phyloP scores from a whole-genome alignment of 1,140 invertebrate genomes.

The Cydia strobilella region DNA sequence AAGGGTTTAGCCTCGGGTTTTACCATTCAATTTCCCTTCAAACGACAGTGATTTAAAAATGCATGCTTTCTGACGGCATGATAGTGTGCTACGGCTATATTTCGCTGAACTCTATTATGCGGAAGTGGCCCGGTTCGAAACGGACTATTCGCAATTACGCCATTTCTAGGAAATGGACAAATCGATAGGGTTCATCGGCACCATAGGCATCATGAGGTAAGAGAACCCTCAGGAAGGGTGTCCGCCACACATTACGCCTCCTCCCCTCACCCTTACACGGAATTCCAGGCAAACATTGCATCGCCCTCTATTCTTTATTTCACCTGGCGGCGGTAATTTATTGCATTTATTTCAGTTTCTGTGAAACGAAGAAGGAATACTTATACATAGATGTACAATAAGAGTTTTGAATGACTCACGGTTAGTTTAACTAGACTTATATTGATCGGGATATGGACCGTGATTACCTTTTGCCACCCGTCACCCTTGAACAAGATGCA shows the following conservation, averaged over 20 bases:
- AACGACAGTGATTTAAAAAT: slow-evolving; percentile 23
- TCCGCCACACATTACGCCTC: slow-evolving; percentile 63
- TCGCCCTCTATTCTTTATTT: slow-evolving; percentile 60
- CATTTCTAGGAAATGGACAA: slow-evolving; percentile 62
- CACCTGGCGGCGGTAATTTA: slow-evolving; percentile 45
- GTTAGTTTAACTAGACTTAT: no score
- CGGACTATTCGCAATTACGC: slow-evolving; percentile 63
- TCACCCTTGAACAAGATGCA: no score
- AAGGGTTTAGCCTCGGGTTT: slow-evolving; percentile 3
- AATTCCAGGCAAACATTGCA: slow-evolving; percentile 71
- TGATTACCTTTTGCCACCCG: no score
- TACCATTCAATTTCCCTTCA: slow-evolving; percentile 17
- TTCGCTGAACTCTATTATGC: slow-evolving; percentile 25
- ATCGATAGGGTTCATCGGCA: slow-evolving; percentile 77
- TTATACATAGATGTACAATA: no score
- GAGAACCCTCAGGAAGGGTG: slow-evolving; percentile 67
- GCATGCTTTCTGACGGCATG: slow-evolving; percentile 13
- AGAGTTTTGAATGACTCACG: no score
- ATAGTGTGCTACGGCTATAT: slow-evolving; percentile 15
- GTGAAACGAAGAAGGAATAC: slow-evolving; percentile 28
- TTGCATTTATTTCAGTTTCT: slow-evolving; percentile 31
- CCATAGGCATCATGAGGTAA: slow-evolving; percentile 69
- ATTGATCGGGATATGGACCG: no score
- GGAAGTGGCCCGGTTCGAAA: slow-evolving; percentile 25
- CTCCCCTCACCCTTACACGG: slow-evolving; percentile 55